Conservation (phyloP, 2,888 invertebrate species). For the Smittia aterrima region DNA sequence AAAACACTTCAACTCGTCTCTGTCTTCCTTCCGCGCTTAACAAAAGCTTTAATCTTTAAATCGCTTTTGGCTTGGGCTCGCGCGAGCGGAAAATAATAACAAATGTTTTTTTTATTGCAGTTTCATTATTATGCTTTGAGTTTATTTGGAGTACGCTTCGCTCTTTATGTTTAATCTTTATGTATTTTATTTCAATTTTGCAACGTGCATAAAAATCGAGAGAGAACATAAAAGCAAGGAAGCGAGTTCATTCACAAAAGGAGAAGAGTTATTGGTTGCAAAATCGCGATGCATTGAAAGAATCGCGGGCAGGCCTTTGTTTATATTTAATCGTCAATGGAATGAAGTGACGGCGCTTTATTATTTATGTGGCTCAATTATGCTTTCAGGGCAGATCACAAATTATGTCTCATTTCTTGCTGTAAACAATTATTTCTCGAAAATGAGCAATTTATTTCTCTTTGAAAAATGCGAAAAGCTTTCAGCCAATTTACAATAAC, state of each 20-base stretch:
- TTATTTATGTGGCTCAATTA: no score
- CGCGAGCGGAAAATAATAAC: constrained; percentile 28
- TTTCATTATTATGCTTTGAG: constrained; percentile 17
- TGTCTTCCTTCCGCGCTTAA: background rate
- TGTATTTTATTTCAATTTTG: background rate
- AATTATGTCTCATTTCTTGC: no score
- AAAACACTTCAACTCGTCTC: background rate
- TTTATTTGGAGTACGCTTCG: background rate
- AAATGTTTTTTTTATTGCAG: constrained; percentile 24
- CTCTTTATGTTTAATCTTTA: background rate
- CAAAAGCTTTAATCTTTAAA: constrained; percentile 11
- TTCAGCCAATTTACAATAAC: no score
- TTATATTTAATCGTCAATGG: no score
- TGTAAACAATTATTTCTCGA: background rate
- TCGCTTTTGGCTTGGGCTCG: background rate
- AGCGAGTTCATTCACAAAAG: background rate
- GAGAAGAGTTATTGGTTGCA: background rate
- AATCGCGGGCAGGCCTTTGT: no score
- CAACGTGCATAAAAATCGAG: background rate
- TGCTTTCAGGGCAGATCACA: no score
- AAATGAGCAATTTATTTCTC: no score
- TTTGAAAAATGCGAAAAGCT: no score
- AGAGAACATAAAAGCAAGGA: background rate
- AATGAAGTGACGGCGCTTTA: no score
- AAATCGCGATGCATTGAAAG: no score